A percentile compares a stretch with the other conserved stretches of the same genome.
These are phyloP conservation scores for Melanchra persicariae DNA, from an alignment of 2,888 invertebrate genomes.

Conservation along the genomic window DNA sequence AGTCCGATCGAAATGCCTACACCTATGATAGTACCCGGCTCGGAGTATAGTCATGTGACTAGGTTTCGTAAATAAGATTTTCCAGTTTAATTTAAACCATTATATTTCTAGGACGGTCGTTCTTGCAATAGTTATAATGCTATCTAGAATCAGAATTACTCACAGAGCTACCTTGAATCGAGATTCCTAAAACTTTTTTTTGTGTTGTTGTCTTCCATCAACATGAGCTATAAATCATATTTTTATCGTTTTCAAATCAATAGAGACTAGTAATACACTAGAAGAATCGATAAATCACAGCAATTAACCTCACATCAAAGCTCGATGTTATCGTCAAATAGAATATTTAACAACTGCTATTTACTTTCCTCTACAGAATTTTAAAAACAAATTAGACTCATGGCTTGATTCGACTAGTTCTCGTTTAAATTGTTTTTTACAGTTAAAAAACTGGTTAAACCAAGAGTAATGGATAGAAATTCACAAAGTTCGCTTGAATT, in stretches of 20 bases:
- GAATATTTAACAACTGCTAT: conserved; percentile 83
- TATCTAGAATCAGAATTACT: conserved; percentile 3
- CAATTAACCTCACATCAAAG: conserved; percentile 80
- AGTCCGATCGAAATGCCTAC: conserved; percentile 36
- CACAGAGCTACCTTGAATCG: conserved; percentile 1
- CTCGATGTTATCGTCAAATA: conserved; percentile 84
- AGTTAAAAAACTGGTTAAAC: background rate
- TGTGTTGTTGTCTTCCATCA: conserved; percentile 6
- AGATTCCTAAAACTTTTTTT: conserved; percentile 4
- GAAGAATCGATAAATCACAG: conserved; percentile 84
- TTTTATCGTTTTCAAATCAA: conserved; percentile 60
- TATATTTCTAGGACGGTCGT: conserved; percentile 38
- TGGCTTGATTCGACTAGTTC: conserved; percentile 23
- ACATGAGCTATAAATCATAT: conserved; percentile 44
- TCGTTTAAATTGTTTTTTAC: conserved; percentile 2
- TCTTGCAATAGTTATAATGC: conserved; percentile 27
- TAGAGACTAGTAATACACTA: conserved; percentile 67
- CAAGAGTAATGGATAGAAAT: conserved; percentile 39
- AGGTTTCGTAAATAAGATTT: conserved; percentile 51
- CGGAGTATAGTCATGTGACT: conserved; percentile 54
- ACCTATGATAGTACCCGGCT: conserved; percentile 22
- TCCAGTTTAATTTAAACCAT: conserved; percentile 26
- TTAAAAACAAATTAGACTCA: conserved; percentile 47
- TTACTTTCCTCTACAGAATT: conserved; percentile 61
- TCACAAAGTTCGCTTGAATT: conserved; percentile 48